Evolutionary conservation across 1,140 invertebrate genomes (phyloP), one percentile per base, ranked within the genome.

Genomic region (Dreissena polymorpha): DNA sequence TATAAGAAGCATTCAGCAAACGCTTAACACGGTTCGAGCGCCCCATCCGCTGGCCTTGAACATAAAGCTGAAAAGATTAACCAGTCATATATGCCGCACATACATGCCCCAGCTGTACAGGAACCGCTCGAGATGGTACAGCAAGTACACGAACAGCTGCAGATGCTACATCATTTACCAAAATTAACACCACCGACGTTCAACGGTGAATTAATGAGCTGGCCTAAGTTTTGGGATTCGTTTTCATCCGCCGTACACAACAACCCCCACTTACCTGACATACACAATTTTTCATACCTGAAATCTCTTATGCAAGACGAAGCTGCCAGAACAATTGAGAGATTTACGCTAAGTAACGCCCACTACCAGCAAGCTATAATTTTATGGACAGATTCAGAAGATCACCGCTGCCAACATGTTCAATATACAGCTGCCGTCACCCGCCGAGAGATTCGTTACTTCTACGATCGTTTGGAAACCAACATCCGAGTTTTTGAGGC

Each of bases 191-290:
- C 51, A 27, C 70, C 39, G 55, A 72, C 23, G 10, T 72, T 72
- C 25, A 53, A 14, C 55, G 1, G 70, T 5, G 21, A 77, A 49
- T 23, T 77, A 29, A 21, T 77, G 67, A 18, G 12, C 18, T 77
- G 63, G 27, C 74, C 65, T 21, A 65, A 57, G 50, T 77, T 78
- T 53, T 78, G 49, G 75, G 75, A 67, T 27, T 78, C 65, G 14
- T 78, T 53, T 53, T 64, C 53, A 23, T 25, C 75, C 0, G 55
- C n/a, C 16, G 50, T 78, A 13, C 65, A 68, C 27, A 53, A 29
- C n/a, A 78, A 78, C 39, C 18, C 23, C 5, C n/a, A 0, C n/a
- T 18, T 78, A 16, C 16, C 75, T n/a, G 65, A 78, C 29, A 27
- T 78, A 25, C 64, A 78, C 3, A 68, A 65, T 29, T 78, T 78